Base-by-base conservation (phyloP, 2,797 vertebrate species). In the Pangasius djambal region DNA sequence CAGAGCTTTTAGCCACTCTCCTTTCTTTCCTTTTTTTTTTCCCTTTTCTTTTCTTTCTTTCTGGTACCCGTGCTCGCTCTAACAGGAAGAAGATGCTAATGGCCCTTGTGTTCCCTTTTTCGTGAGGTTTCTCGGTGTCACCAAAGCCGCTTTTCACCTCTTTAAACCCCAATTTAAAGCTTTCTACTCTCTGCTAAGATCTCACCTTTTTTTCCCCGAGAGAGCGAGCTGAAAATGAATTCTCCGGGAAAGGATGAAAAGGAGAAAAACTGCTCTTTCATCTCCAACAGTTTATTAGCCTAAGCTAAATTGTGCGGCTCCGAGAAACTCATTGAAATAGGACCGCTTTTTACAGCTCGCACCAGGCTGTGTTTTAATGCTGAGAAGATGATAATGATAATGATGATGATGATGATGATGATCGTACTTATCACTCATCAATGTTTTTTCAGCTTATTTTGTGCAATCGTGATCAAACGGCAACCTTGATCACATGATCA, bases 111-210 rank as follows among this genome's bases (percentile, higher is more conserved):
- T 63, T 74, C 52, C 37, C 40, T 55, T 50, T 69, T 34, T 34
- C n/a, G n/a, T 83, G 20, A 40, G 77, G 88, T 85, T 75, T 28
- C 12, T 86, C 20, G 1, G 67, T 55, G 83, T 67, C 67, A 86
- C 84, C 85, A 87, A 90, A 84, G 83, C 37, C 34, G 63, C 74
- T 86, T 88, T 89, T 89, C 83, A 90, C 59, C 28, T 75, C 8
- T 65, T 88, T 69, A 90, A 93, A 90, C 55, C 50, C 34, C 37
- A 70, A 77, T 90, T 92, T 82, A 69, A 91, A 88, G 92, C 79
- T 85, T 82, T 91, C 79, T 75, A 52, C 69, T 82, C 61, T 89
- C 59, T 77, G 75, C 83, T 78, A 65, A 87, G 34, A 88, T 85
- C 87, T 77, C 63, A 63, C 84, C 8, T 37, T 61, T 85, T 75